Conservation (phyloP, 2,888 invertebrate species). For the Sphaerophoria taeniata region DNA sequence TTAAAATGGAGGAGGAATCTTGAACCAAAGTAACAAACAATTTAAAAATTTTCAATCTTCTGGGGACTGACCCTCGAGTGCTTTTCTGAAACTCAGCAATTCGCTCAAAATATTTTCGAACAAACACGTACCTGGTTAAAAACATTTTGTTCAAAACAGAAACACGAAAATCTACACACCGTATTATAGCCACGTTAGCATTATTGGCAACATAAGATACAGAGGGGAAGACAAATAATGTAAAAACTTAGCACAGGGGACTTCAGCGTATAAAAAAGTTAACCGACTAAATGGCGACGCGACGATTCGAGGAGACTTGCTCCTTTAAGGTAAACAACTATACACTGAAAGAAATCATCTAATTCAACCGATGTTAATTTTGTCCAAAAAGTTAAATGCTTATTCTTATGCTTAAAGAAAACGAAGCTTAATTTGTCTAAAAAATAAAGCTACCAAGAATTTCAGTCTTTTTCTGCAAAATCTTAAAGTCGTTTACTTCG, state of each 20-base stretch:
- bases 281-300: conserved; percentile 6
- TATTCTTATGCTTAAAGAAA: too few species aligned
- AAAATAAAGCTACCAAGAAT: too few species aligned
- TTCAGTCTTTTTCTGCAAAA: too few species aligned
- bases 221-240: neutral
- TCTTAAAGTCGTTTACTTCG: too few species aligned
- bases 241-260: neutral
- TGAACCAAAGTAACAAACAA: too few species aligned
- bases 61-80: too few species aligned
- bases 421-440: too few species aligned
- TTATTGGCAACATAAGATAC: conserved; percentile 15
- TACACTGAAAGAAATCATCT: conserved; percentile 38
- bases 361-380: too few species aligned
- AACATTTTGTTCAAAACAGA: conserved; percentile 28
- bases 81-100: too few species aligned
- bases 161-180: neutral
- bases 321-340: neutral
- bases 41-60: too few species aligned
- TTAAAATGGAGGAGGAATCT: too few species aligned
- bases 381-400: too few species aligned
- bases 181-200: conserved; percentile 20
- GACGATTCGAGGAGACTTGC: neutral
- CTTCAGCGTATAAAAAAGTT: neutral
- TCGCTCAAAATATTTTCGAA: neutral
- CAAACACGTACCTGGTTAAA: conserved; percentile 4